Evolutionary conservation across 2,797 vertebrate species (phyloP), one percentile per base, ranked within the genome.

Genomic region (Darevskia mixta): DNA sequence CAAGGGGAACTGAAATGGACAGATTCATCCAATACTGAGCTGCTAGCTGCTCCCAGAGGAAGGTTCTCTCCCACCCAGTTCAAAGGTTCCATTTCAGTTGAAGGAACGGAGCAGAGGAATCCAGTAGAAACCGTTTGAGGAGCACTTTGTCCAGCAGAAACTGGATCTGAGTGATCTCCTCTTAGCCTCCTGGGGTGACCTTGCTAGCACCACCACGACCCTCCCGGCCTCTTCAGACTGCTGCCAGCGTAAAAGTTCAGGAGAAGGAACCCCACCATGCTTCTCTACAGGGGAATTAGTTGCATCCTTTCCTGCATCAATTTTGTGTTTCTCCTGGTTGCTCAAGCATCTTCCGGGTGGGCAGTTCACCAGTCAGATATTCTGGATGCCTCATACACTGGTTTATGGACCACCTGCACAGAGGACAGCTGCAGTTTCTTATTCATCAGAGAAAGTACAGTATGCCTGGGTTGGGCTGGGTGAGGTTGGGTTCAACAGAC

Each of bases 81-180:
- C 10, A 38, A 76, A 18, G 73, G 72, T 85, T 85, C 83, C 35
- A 45, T 77, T 55, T 35, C 73, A 85, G 83, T 85, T 85, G 72
- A 35, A 41, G 15, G 13, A 38, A 38, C 10, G 17, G 55, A 41
- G 32, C 17, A 17, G 72, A 75, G 45, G 38, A 61, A 45, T 49
- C 27, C 64, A 67, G 38, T 58, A 73, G 29, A 58, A 35, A 17
- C 29, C 27, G n/a, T 64, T 13, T 11, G 38, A 64, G 15, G 38
- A 27, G 25, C 13, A 77, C 0, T 4, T 76, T 7, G 5, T 5
- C 4, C 1, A 8, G 35, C 7, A 29, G 13, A 15, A 5, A 10
- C 43, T 66, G 64, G 27, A 82, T n/a, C n/a, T 18, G 18, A 35
- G 32, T 35, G 18, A 35, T 69, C 10, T 29, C 23, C 35, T 55